Base-by-base conservation (phyloP, 2,113 vertebrate species). In the Rhinopomastus cyanomelas region DNA sequence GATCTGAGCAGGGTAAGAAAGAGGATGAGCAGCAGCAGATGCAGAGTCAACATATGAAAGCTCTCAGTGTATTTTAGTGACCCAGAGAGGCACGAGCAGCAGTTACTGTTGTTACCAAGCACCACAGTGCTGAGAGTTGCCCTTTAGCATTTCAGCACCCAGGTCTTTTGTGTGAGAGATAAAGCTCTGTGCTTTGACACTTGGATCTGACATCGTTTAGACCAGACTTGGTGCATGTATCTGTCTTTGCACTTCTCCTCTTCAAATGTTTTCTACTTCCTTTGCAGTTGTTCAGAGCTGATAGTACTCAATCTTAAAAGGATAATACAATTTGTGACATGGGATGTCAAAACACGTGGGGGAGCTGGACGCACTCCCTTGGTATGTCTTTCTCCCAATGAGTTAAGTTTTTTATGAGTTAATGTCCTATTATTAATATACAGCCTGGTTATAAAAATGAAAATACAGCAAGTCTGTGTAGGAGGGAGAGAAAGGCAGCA, bases 321-420 rank as follows among this genome's bases (percentile, higher is more conserved):
- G 60, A 57, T 59, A 74, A 57, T 52, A 73, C 65, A 66, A 6
- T 93, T 94, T 79, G 91, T 75, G 89, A 89, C 82, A 87, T 69
- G 88, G 72, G 66, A 84, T 66, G 74, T 91, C 94, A 95, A 73
- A 95, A 90, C 60, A 74, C 42, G 17, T 11, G 13, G 32, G 39
- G 48, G 67, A 92, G 26, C 26, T 75, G 52, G 61, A 73, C 86
- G 79, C 36, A 16, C 32, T 84, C 39, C 59, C 36, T 12, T 16
- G 16, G 79, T 76, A 10, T 69, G 61, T 69, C 85, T 76, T 69
- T 19, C 60, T 62, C 68, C 55, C 90, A 79, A 73, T 51, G 76
- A 87, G 82, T 92, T 91, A 75, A 91, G 68, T 34, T 53, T 93
- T 96, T 93, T 81, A 75, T 93, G 81, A 88, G 66, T 76, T 78